Evolutionary conservation across 1,140 invertebrate species (phyloP).

Genomic region (Leptoteleia sp.): DNA sequence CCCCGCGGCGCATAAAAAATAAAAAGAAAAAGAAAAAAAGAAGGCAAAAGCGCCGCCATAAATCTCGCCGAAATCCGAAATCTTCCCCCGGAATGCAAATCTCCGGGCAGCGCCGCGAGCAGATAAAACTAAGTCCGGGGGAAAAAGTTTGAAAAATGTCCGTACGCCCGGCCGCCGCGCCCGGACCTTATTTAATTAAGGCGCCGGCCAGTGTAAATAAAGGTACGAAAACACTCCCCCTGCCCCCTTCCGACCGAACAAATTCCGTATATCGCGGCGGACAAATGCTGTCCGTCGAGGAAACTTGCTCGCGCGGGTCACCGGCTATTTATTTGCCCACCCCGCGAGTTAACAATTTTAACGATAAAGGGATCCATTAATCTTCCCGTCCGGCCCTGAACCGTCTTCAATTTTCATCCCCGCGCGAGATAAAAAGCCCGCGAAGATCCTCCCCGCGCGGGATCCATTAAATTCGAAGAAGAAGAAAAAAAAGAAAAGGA

Average conservation of each 20-base stretch:
- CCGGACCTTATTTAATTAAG: too few relatives aligned
- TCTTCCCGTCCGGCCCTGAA: constrained; percentile 5
- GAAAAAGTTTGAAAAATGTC: constrained; percentile 47
- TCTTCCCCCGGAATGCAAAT: constrained; percentile 44
- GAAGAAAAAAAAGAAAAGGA: too few relatives aligned
- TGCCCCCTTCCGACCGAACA: too few relatives aligned
- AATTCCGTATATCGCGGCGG: too few relatives aligned
- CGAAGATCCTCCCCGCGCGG: constrained; percentile 18
- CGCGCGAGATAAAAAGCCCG: constrained; percentile 25
- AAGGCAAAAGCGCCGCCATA: too few relatives aligned
- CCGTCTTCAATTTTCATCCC: constrained; percentile 46
- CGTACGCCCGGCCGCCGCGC: background rate
- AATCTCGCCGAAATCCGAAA: constrained; percentile 39
- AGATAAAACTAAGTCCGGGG: constrained; percentile 17
- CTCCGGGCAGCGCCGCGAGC: constrained; percentile 2
- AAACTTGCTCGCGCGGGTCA: too few relatives aligned
- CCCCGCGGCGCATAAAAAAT: constrained; percentile 25
- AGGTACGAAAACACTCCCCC: too few relatives aligned
- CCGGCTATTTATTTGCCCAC: constrained; percentile 2
- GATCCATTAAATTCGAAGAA: constrained; percentile 45
- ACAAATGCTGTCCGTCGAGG: too few relatives aligned
- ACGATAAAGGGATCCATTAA: constrained; percentile 22
- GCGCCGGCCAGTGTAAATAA: too few relatives aligned
- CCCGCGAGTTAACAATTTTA: constrained; percentile 9
- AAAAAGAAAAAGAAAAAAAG: too few relatives aligned